Evolutionary conservation across 2,113 vertebrate species (phyloP), one percentile per base, ranked within the genome.

Genomic region (Trochalopteron elliotii): DNA sequence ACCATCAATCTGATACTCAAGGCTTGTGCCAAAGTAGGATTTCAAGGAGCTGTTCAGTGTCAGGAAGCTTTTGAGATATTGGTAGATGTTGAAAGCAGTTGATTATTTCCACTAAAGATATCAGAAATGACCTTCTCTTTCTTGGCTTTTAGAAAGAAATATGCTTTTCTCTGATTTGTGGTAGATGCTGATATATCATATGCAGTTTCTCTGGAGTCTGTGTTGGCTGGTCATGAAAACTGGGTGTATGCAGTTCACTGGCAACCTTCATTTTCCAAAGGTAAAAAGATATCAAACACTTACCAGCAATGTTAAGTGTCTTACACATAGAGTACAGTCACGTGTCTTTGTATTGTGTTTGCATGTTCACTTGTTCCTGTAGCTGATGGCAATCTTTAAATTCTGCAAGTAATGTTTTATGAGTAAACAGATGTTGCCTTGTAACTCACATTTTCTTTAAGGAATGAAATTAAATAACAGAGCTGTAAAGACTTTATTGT

Each of bases 241-340:
- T 99, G 98, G 98, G 99, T 99, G 25, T 99, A 99, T 88, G 99
- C 99, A 39, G 96, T 99, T 93, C 99, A 99, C 96, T 99, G 99
- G 99, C 99, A 99, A 65, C 98, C 99, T 94, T 94, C 99, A 5
- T 95, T 98, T 96, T 95, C 83, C 87, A 98, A 97, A 98, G 99
- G 99, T 99, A 98, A 96, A 63, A 87, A 28, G 33, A 37, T 40
- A 24, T 2, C 9, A 45, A 70, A 44, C n/a, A 5, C 20, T 40
- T 67, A 49, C 0, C 53, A 47, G 30, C 67, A 65, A 4, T 2
- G 2, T 53, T 86, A 67, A 35, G 19, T 35, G 5, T 75, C 12
- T 0, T 60, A 33, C 55, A 23, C 33, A 10, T 0, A 30, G 28
- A 35, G 10, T 39, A 22, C 17, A 47, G 44, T 83, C 49, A 24